Evolutionary conservation across 2,113 vertebrate genomes (phyloP).

Genomic region (Nothoprocta pentlandii): DNA sequence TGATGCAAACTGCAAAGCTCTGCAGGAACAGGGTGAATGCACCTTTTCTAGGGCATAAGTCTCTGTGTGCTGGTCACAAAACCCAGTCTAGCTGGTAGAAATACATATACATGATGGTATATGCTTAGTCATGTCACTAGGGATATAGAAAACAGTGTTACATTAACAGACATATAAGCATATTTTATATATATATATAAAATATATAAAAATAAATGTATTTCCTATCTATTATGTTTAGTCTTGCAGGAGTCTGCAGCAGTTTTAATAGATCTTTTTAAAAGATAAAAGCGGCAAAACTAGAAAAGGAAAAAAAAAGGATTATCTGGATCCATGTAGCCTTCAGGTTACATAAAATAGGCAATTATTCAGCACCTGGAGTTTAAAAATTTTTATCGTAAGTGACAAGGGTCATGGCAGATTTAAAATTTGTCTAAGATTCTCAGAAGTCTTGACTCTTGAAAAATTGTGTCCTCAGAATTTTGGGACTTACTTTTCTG

Average conservation of each 20-base stretch:
- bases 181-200: background rate
- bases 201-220: background rate
- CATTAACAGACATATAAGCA: background rate
- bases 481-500: background rate
- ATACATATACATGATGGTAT: background rate
- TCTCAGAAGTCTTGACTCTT: background rate
- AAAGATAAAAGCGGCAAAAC: background rate
- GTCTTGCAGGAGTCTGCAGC: background rate
- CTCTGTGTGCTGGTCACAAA: background rate
- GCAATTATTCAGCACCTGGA: background rate
- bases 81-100: background rate
- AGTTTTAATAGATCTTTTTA: background rate
- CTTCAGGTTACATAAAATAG: background rate
- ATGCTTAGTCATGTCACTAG: background rate
- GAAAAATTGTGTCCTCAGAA: background rate
- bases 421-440: background rate
- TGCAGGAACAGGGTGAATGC: background rate
- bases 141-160: background rate
- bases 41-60: background rate
- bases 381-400: background rate
- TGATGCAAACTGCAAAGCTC: background rate
- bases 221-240: background rate
- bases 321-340: background rate
- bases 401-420: background rate
- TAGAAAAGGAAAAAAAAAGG: background rate